phyloP scores from a whole-genome alignment of 2,113 vertebrate genomes.

The Pachycephala philippinensis region DNA sequence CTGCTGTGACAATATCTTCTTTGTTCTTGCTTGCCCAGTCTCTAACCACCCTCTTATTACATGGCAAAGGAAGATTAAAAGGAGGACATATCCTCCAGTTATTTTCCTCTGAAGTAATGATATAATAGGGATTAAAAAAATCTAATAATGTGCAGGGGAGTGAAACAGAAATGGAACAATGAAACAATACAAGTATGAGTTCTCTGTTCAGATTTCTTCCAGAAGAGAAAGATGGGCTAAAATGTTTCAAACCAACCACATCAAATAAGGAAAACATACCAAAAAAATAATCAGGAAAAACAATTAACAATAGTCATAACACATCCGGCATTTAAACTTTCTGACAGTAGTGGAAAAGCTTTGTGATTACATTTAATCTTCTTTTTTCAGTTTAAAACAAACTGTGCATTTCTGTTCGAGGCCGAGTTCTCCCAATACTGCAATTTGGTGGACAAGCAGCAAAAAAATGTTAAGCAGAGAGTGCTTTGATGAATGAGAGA shows the following conservation, averaged over 20 bases:
- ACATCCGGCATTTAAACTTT: not conserved
- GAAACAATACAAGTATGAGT: not conserved
- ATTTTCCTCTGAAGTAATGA: slow-evolving; percentile 1
- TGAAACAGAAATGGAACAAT: not conserved
- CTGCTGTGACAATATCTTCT: not conserved
- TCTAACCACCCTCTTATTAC: not conserved
- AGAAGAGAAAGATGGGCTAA: not conserved
- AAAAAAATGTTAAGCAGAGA: not conserved
- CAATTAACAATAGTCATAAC: not conserved
- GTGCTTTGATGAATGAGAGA: not conserved
- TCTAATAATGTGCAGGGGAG: not conserved
- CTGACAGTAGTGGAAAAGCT: not conserved
- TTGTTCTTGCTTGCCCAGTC: not conserved
- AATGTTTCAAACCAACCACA: not conserved
- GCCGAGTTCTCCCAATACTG: not conserved
- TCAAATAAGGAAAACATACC: not conserved
- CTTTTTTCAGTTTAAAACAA: not conserved
- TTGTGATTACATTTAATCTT: not conserved
- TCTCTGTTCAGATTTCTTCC: not conserved
- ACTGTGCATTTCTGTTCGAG: not conserved
- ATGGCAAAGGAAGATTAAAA: not conserved
- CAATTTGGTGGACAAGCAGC: not conserved
- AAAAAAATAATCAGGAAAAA: not conserved
- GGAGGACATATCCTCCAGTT: not conserved
- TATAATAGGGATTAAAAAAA: not conserved